Evolutionary conservation across 1,140 invertebrate genomes (phyloP).

Genomic region (Drosophila bipectinata): DNA sequence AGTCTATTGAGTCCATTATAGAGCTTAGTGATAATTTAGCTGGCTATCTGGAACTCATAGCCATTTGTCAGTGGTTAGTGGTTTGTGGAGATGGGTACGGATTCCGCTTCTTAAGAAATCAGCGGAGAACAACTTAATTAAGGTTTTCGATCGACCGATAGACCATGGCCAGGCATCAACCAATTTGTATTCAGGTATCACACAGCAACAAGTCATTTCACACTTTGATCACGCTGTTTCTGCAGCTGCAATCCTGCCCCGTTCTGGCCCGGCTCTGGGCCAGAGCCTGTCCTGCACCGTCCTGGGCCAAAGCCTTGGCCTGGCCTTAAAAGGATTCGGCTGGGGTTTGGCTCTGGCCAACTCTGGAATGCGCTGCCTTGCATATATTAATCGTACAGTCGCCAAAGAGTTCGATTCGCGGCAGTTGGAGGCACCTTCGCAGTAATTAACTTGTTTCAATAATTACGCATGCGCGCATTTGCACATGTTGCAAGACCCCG

Average conservation of each 20-base stretch:
- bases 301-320: constrained; percentile 45
- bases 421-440: constrained; percentile 60
- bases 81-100: constrained; percentile 18
- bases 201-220: constrained; percentile 82
- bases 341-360: constrained; percentile 37
- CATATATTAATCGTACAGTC: constrained; percentile 65
- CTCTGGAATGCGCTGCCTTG: constrained; percentile 63
- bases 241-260: constrained; percentile 41
- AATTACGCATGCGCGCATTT: constrained; percentile 81
- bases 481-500: constrained; percentile 65
- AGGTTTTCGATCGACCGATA: constrained; percentile 32
- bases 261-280: background rate
- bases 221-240: constrained; percentile 76
- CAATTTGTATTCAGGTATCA: constrained; percentile 78
- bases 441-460: constrained; percentile 83
- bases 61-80: constrained; percentile 26
- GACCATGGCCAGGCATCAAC: constrained; percentile 70
- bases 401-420: constrained; percentile 15
- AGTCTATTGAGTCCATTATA: constrained; percentile 1
- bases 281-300: constrained; percentile 28
- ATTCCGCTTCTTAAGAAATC: constrained; percentile 43
- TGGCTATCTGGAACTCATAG: constrained; percentile 2
- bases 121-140: constrained; percentile 76
- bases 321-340: constrained; percentile 72
- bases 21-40: constrained; percentile 58